Base-by-base conservation (phyloP, 2,888 invertebrate species). In the Drosophila barbarae region DNA sequence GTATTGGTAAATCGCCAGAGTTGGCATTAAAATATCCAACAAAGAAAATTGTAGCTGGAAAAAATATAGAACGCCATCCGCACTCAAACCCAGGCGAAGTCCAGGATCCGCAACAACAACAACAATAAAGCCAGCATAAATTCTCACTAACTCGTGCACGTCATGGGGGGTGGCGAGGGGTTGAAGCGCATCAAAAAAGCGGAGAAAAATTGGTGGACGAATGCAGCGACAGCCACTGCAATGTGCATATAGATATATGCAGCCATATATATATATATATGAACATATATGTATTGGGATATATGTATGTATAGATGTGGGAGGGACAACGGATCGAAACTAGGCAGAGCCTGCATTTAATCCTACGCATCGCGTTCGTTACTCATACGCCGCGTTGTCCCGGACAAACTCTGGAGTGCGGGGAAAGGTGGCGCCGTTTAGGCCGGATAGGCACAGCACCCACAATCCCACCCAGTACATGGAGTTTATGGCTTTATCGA, bases 401-500 rank as follows among this genome's bases (percentile, higher is more conserved):
- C 13, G 59, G 35, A 23, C 9, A 58, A 36, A 21, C 52, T 60
- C 41, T 44, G 47, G 46, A 70, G 66, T 60, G 66, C 64, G 71
- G 78, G 57, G 36, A 46, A 52, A 28, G 50, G 55, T 47, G 52
- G 56, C 50, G 69, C 68, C 71, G 55, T 60, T 42, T 32, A 54
- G 46, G 51, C 64, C 54, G 36, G 13, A 41, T 21, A 39, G 58
- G 42, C 6, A 36, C 50, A 35, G 39, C 23, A 51, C 36, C 56
- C 51, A 35, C 71, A 68, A 32, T 53, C 50, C 54, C 50, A 36
- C 61, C 54, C 57, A 61, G 49, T 51, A 51, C 39, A 72, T 64
- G 58, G 41, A 69, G 72, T 71, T 81, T 78, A 73, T 82, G 69
- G 69, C 68, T 50, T 74, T 85, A 78, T 85, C 79, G 76, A 74